Base-by-base conservation (phyloP, 2,888 invertebrate species). In the Pseudeuparius sepicola region DNA sequence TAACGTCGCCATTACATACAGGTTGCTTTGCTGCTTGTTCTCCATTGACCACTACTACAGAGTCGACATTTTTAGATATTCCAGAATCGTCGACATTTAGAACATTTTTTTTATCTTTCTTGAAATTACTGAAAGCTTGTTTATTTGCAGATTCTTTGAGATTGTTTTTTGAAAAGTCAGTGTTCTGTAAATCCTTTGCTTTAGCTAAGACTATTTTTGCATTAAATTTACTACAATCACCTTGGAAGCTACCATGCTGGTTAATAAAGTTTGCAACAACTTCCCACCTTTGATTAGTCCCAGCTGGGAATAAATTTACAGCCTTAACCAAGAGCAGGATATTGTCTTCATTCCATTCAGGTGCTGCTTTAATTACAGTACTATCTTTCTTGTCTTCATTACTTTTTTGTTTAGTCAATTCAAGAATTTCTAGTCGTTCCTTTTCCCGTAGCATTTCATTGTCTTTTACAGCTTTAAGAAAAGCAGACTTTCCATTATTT, bases 301-400 rank as follows among this genome's bases (percentile, higher is more conserved):
- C 98, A 4, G 96, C 94, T 0, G 98, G 98, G 60, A 96, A 98
- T 3, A 97, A 63, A 64, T 97, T 97, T 0, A 97, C 94, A 12
- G 93, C 94, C 63, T 98, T 98, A 33, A 97, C 92, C 3, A 98
- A 70, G 27, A 90, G 66, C 55, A 90, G 88, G 12, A 90, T 70
- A 59, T 92, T 88, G 40, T 84, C 85, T 31, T 77, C 75, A 9
- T 73, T 73, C 98, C 98, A 99, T 37, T 70, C 72, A 7, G 72
- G 67, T 1, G 70, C 66, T 3, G 64, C 60, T 48, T 66, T 68
- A 9, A 67, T 50, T 3, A 61, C 61, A 3, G 58, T 48, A 5
- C 61, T 62, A 42, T 67, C 68, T 47, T 68, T 70, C 11, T 55
- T 55, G 12, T 51, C 55, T 34, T 53, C 51, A 28, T 53, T 56